Percentiles rank a stretch among this genome's conserved stretches.
Conservation (phyloP, 2,113 vertebrate species). For the Oryzias celebensis region DNA sequence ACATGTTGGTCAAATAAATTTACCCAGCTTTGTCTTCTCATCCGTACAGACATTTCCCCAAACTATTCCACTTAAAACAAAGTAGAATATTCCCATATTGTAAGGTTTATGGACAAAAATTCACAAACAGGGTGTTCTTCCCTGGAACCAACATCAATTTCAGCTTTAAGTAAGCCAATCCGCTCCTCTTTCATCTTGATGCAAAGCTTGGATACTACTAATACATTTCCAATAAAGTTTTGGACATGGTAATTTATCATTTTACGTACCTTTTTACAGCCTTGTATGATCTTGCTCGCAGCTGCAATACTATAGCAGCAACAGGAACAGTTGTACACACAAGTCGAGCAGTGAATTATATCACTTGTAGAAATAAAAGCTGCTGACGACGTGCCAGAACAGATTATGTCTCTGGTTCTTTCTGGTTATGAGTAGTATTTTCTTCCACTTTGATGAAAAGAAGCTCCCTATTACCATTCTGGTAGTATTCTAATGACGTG, state of each 20-base stretch:
- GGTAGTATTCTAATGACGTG: slow-evolving; percentile 36
- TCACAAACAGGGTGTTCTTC: neutral
- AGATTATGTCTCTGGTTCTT: slow-evolving; percentile 42
- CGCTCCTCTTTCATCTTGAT: slow-evolving; percentile 4
- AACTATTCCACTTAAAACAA: no score
- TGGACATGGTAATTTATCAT: slow-evolving; percentile 2
- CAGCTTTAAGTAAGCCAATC: no score
- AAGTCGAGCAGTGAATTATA: slow-evolving; percentile 22
- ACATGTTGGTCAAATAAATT: neutral
- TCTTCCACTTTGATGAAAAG: slow-evolving; percentile 30
- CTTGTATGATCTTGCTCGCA: neutral
- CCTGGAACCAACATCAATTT: neutral
- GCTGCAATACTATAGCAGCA: neutral
- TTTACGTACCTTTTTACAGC: neutral
- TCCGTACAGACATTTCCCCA: neutral
- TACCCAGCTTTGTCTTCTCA: neutral
- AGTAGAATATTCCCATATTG: no score
- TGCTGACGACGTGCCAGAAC: slow-evolving; percentile 38
- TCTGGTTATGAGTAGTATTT: slow-evolving; percentile 14
- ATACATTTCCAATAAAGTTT: slow-evolving; percentile 7
- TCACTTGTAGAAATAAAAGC: slow-evolving; percentile 34
- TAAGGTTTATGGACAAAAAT: no score
- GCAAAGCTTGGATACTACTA: neutral
- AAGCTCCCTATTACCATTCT: slow-evolving; percentile 35
- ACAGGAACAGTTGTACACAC: slow-evolving; percentile 1